Conservation (phyloP, 1,140 invertebrate species). For the Heliconius hewitsoni region DNA sequence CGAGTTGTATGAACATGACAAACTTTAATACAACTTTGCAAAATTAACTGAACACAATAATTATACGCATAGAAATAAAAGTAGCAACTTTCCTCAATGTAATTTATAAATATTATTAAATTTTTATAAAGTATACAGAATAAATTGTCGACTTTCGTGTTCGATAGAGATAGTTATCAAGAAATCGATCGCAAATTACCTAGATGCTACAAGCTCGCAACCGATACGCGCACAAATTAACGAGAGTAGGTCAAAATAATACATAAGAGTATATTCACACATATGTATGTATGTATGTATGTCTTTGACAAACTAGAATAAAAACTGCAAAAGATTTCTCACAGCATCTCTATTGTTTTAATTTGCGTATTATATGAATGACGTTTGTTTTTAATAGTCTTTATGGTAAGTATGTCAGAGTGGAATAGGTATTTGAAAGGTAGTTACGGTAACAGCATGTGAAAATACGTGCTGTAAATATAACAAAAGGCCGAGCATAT, state of each 20-base stretch:
- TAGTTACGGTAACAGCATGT: constrained; percentile 41
- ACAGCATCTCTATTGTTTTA: constrained; percentile 27
- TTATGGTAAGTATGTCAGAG: constrained; percentile 40
- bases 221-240: constrained; percentile 29
- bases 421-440: constrained; percentile 39
- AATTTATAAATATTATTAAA: not conserved
- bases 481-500: constrained; percentile 59
- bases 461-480: constrained; percentile 46
- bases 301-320: constrained; percentile 27
- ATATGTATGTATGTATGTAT: not conserved
- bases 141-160: constrained; percentile 26
- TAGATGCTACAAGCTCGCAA: constrained; percentile 17
- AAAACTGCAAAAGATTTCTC: constrained; percentile 20
- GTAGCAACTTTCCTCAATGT: constrained; percentile 27
- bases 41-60: not conserved
- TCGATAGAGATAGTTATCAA: constrained; percentile 49
- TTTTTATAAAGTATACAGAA: not conserved
- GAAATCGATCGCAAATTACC: constrained; percentile 48
- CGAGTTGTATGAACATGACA: not conserved
- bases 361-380: constrained; percentile 15
- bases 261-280: constrained; percentile 14
- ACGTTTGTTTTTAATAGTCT: constrained; percentile 31
- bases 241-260: constrained; percentile 30
- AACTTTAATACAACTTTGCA: not conserved
- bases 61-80: not conserved